phyloP scores from a whole-genome alignment of 2,113 vertebrate species.

The Psittacus erithacus region DNA sequence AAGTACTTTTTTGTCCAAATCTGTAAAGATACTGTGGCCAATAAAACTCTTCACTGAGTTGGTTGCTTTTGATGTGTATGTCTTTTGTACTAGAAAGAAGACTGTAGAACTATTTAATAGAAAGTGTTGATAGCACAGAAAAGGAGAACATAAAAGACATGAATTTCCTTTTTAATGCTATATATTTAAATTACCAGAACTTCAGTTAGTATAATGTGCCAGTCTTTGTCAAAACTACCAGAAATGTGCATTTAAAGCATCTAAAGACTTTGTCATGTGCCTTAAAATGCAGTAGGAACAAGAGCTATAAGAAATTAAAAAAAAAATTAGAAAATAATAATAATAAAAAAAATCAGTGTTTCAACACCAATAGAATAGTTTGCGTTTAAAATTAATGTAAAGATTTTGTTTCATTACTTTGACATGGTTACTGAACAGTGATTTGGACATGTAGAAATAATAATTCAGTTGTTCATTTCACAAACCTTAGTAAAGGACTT shows the following conservation, averaged over 20 bases:
- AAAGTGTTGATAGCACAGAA: background rate
- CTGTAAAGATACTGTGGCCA: background rate
- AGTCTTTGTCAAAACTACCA: background rate
- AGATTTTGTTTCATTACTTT: background rate
- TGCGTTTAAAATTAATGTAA: background rate
- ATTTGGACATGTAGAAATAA: background rate
- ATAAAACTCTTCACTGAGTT: constrained; percentile 14
- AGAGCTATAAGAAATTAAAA: background rate
- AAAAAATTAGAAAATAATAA: background rate
- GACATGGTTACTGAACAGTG: background rate
- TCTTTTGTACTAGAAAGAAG: constrained; percentile 20
- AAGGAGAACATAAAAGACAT: background rate
- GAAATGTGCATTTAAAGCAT: background rate
- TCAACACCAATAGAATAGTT: background rate
- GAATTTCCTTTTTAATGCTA: background rate
- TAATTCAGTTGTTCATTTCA: background rate
- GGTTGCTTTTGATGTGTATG: background rate
- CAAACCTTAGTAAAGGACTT: background rate
- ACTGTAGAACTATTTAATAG: background rate
- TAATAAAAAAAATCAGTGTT: background rate
- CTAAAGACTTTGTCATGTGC: background rate
- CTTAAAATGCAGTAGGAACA: background rate
- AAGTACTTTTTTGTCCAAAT: background rate
- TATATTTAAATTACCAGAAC: constrained; percentile 16
- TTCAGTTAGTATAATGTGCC: background rate